Evolutionary conservation across 2,113 vertebrate genomes (phyloP).

Genomic region (Pseudolaguvia tuberculata): DNA sequence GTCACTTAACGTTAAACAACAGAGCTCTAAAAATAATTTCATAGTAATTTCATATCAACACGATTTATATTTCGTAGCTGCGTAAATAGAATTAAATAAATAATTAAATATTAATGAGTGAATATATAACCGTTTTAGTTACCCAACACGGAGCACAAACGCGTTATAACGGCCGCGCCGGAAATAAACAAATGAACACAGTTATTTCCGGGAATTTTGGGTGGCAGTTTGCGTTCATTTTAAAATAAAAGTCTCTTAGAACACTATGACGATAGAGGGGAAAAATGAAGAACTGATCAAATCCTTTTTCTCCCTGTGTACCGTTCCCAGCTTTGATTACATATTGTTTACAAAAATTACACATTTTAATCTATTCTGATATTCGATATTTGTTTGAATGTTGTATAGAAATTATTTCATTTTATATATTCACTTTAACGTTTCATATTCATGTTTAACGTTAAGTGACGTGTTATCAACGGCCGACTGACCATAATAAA

Average conservation of each 20-base stretch:
- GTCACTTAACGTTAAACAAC: no score
- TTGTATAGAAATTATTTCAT: no score
- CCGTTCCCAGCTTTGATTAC: no score
- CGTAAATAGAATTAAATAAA: neutral
- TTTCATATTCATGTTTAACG: no score
- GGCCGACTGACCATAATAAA: no score
- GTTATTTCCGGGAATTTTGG: neutral
- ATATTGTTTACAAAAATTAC: no score
- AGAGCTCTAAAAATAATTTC: no score
- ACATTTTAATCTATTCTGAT: no score
- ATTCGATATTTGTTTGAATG: no score
- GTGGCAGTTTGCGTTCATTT: neutral
- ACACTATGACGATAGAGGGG: accelerated
- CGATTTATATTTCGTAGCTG: neutral
- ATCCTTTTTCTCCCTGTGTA: no score
- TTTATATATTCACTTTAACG: no score
- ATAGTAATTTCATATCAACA: neutral
- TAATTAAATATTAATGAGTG: neutral
- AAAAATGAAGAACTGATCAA: neutral
- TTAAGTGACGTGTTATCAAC: no score
- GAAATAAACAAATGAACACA: neutral
- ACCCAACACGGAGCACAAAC: neutral
- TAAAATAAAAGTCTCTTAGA: neutral
- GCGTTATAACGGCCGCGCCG: neutral
- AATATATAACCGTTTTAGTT: neutral